Percentiles rank a stretch among this genome's conserved stretches.
phyloP scores from a whole-genome alignment of 2,888 invertebrate genomes.

The Thalpophila matura region DNA sequence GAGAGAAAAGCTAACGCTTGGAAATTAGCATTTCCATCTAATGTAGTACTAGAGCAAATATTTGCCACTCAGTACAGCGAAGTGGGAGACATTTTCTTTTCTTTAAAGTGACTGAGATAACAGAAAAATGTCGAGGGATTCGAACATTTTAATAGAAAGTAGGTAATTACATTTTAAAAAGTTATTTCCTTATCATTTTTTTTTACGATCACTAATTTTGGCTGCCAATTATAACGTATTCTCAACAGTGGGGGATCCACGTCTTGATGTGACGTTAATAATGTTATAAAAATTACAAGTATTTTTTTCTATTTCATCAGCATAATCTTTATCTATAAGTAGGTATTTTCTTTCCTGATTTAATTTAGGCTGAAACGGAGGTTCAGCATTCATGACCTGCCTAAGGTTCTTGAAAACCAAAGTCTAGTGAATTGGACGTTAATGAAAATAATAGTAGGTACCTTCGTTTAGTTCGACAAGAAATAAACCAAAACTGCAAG shows the following conservation, averaged over 20 bases:
- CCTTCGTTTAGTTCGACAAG: too few species aligned
- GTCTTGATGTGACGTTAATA: too few species aligned
- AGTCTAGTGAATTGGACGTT: too few species aligned
- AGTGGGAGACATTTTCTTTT: constrained; percentile 38
- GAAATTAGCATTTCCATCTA: constrained; percentile 51
- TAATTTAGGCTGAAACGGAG: too few species aligned
- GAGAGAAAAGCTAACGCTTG: constrained; percentile 43
- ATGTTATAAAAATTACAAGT: too few species aligned
- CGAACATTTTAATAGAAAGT: background rate
- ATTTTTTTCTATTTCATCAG: too few species aligned
- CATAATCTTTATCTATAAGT: too few species aligned
- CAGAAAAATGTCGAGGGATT: constrained; percentile 19
- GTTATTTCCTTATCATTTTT: background rate
- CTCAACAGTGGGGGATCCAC: background rate
- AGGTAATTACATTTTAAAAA: background rate
- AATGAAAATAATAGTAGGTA: too few species aligned
- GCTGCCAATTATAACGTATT: background rate
- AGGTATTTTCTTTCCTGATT: too few species aligned
- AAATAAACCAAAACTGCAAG: background rate
- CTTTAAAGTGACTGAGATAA: constrained; percentile 18
- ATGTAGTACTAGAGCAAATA: constrained; percentile 36
- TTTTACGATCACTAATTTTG: background rate
- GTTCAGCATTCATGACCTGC: too few species aligned
- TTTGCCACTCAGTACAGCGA: constrained; percentile 29
- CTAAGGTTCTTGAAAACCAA: too few species aligned